Evolutionary conservation across 1,140 invertebrate species (phyloP).

Genomic region (Papilio machaon): DNA sequence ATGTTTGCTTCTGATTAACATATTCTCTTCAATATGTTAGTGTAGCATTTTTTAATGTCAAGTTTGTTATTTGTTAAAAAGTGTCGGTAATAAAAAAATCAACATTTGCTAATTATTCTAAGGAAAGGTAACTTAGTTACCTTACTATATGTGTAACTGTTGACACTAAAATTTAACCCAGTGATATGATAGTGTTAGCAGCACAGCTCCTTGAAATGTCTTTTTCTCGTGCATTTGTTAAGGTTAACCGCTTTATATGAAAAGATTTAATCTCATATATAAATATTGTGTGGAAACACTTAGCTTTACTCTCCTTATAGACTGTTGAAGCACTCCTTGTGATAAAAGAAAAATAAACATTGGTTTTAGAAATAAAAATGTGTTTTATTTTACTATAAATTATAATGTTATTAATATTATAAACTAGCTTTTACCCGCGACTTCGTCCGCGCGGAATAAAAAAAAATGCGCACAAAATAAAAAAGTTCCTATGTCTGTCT

Average conservation of each 20-base stretch:
- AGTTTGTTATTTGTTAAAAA: not conserved
- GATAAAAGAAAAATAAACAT: constrained; percentile 33
- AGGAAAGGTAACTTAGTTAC: not conserved
- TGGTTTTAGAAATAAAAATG: constrained; percentile 21
- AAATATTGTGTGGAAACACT: not conserved
- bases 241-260: not conserved
- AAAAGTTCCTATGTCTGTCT: too few species aligned
- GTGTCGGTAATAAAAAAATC: not conserved
- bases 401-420: not conserved
- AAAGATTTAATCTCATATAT: constrained; percentile 21
- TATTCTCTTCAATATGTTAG: not conserved
- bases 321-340: constrained; percentile 38
- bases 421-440: too few species aligned
- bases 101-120: not conserved
- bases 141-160: not conserved
- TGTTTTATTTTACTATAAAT: not conserved
- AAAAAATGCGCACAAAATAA: too few species aligned
- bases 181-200: not conserved
- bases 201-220: not conserved
- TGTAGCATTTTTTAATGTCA: not conserved
- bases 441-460: too few species aligned
- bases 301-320: constrained; percentile 31
- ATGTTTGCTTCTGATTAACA: not conserved
- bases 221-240: not conserved
- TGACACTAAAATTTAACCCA: not conserved